phyloP scores from a whole-genome alignment of 2,888 invertebrate species.

The Cabera pusaria region DNA sequence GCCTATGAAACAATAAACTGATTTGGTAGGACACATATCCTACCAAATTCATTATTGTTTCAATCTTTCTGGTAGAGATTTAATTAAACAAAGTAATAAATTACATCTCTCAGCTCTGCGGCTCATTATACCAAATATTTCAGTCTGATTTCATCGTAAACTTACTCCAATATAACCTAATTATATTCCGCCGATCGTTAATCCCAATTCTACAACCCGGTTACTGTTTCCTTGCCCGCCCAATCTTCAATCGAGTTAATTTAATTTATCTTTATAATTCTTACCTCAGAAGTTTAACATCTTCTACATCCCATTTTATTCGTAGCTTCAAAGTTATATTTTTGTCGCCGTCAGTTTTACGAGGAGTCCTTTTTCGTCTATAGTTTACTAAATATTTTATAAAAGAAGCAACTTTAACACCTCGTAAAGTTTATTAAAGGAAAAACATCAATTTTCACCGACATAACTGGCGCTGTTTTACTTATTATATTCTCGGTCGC shows the following conservation, averaged over 20 bases:
- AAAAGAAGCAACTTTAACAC: constrained; percentile 28
- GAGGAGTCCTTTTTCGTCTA: constrained; percentile 22
- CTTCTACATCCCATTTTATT: not conserved
- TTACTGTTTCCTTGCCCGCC: constrained; percentile 8
- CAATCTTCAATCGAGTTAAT: constrained; percentile 1
- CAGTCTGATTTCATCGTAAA: no score
- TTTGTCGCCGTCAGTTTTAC: constrained; percentile 11
- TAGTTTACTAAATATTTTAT: constrained; percentile 26
- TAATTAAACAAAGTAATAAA: no score
- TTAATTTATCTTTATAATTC: not conserved
- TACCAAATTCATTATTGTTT: no score
- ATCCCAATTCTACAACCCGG: constrained; percentile 13
- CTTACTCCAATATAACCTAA: no score
- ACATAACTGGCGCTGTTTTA: constrained; percentile 23
- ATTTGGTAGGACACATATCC: no score
- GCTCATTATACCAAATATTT: no score
- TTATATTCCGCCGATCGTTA: constrained; percentile 14
- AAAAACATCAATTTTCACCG: constrained; percentile 20
- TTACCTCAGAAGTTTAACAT: constrained; percentile 1
- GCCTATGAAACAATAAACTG: no score
- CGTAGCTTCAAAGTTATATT: constrained; percentile 11
- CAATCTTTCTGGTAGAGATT: no score
- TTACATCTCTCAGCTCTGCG: no score
- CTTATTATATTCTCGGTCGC: constrained; percentile 19
- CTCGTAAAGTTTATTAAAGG: constrained; percentile 38